Evolutionary conservation across 2,113 vertebrate species (phyloP).

Genomic region (Chlorodrepanis virens): DNA sequence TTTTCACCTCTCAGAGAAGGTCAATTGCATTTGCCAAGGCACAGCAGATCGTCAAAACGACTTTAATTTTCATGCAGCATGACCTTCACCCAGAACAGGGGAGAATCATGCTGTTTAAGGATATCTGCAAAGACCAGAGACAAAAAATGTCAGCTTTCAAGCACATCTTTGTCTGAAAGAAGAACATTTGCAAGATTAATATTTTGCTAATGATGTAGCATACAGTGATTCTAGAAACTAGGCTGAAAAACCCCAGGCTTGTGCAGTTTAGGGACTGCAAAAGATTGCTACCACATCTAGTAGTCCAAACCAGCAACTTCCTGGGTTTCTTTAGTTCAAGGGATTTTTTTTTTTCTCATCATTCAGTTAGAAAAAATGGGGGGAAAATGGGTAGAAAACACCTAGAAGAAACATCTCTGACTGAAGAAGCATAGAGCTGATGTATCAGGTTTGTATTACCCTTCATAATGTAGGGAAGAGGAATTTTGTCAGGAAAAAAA

Average conservation of each 20-base stretch:
- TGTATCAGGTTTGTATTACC: not conserved
- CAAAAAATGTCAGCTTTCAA: not conserved
- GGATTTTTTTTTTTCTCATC: not conserved
- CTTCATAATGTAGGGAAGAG: not conserved
- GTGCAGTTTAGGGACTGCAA: not conserved
- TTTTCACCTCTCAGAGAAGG: not conserved
- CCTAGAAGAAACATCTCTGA: not conserved
- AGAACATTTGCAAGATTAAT: not conserved
- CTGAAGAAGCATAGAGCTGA: not conserved
- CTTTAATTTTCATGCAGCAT: not conserved
- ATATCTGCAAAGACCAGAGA: not conserved
- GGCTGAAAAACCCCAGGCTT: not conserved
- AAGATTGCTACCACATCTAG: not conserved
- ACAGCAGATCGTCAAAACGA: not conserved
- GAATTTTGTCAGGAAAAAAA: not conserved
- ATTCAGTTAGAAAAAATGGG: not conserved
- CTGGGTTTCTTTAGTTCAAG: not conserved
- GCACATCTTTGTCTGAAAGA: not conserved
- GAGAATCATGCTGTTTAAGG: not conserved
- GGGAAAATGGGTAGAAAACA: not conserved
- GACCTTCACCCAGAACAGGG: not conserved
- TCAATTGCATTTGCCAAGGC: not conserved
- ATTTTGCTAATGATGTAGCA: not conserved
- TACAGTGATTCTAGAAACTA: not conserved
- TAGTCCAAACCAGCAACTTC: not conserved